phyloP scores from a whole-genome alignment of 1,140 invertebrate species.

The Zaprionus davidi region DNA sequence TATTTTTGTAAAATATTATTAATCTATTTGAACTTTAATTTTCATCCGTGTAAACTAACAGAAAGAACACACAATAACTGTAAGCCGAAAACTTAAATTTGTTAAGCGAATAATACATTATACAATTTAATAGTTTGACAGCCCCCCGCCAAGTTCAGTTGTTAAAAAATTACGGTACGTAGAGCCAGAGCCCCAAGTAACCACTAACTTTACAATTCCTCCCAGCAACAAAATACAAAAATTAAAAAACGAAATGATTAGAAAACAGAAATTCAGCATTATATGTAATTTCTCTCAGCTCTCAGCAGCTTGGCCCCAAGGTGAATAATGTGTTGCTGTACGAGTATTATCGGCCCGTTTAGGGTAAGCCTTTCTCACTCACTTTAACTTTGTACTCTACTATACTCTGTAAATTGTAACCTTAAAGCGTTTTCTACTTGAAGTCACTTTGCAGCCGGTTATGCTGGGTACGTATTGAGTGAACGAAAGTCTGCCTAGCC shows the following conservation, averaged over 20 bases:
- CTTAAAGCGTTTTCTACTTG: constrained; percentile 64
- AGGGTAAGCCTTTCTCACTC: constrained; percentile 70
- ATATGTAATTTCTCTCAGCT: constrained; percentile 51
- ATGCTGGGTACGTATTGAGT: constrained; percentile 71
- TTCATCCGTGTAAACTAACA: constrained; percentile 49
- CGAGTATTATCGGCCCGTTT: constrained; percentile 48
- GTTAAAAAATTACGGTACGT: constrained; percentile 47
- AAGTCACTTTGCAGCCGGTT: constrained; percentile 69
- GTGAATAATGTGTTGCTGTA: constrained; percentile 48
- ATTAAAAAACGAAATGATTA: constrained; percentile 5
- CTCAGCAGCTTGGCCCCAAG: constrained; percentile 53
- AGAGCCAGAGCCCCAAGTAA: constrained; percentile 41
- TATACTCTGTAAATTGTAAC: constrained; percentile 58
- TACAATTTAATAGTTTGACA: constrained; percentile 43
- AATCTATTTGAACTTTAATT: constrained; percentile 49
- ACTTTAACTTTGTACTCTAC: constrained; percentile 37
- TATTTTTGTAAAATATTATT: constrained; percentile 66
- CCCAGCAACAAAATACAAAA: constrained; percentile 18
- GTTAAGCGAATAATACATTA: constrained; percentile 35
- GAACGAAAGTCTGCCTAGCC: constrained; percentile 34
- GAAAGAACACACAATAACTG: constrained; percentile 38
- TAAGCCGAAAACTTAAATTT: constrained; percentile 49
- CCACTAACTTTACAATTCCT: constrained; percentile 29
- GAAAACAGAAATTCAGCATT: constrained; percentile 41
- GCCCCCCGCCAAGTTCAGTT: constrained; percentile 27